Percentiles rank a stretch among this genome's conserved stretches.
Evolutionary conservation across 2,888 invertebrate genomes (phyloP).

Genomic region (Drosophila fungiperda): DNA sequence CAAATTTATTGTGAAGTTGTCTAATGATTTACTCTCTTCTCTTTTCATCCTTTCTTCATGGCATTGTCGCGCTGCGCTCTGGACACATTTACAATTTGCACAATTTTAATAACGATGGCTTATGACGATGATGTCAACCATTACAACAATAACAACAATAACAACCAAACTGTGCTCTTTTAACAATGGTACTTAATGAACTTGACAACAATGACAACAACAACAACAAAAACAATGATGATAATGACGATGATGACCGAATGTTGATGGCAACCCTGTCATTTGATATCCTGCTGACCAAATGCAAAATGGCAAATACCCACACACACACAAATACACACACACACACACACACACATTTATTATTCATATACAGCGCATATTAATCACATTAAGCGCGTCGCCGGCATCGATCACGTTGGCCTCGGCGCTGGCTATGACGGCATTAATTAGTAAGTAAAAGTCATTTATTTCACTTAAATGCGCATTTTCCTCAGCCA

Average conservation of each 20-base stretch:
- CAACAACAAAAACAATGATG: conserved; percentile 35
- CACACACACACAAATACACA: conserved; percentile 15
- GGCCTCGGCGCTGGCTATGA: conserved; percentile 96
- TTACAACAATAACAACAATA: conserved; percentile 22
- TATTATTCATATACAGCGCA: conserved; percentile 87
- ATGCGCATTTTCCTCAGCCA: conserved; percentile 69
- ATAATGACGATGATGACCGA: conserved; percentile 8
- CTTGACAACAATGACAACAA: conserved; percentile 46
- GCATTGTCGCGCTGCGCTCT: conserved; percentile 42
- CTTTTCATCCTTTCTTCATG: conserved; percentile 45
- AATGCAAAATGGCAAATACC: conserved; percentile 33
- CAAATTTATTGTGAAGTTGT: conserved; percentile 42
- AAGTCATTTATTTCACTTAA: conserved; percentile 82
- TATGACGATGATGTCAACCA: conserved; percentile 52
- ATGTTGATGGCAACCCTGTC: conserved; percentile 40
- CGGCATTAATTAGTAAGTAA: conserved; percentile 95
- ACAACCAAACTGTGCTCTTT: conserved; percentile 40
- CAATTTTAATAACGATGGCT: conserved; percentile 77
- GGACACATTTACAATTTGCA: conserved; percentile 71
- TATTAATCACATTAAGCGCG: conserved; percentile 94
- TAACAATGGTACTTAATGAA: conserved; percentile 67
- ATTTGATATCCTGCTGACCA: conserved; percentile 65
- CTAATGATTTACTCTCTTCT: conserved; percentile 48
- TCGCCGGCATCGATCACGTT: conserved; percentile 94
- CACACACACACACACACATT: conserved; percentile 15